These are phyloP conservation scores for Euphonia xanthogaster DNA, from an alignment of 2,797 vertebrate genomes.

Conservation along the genomic window DNA sequence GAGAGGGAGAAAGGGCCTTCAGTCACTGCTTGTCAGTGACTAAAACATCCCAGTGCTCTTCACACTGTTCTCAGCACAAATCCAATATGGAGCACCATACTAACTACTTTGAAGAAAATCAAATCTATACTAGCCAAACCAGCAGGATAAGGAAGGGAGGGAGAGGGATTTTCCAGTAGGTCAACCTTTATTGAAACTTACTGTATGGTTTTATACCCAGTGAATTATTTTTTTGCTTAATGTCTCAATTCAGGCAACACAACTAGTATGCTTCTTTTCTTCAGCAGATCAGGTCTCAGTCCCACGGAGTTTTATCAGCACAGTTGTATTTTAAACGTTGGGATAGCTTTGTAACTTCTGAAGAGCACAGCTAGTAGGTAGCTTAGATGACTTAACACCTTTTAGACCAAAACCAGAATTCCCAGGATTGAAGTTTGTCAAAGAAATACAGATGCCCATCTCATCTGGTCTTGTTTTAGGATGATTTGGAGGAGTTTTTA, in stretches of 20 bases:
- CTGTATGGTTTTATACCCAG: neutral
- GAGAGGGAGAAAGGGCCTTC: neutral
- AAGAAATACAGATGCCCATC: neutral
- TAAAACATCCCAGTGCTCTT: neutral
- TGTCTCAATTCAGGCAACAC: neutral
- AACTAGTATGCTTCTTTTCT: neutral
- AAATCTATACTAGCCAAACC: neutral
- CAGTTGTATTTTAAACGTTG: neutral
- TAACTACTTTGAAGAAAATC: neutral
- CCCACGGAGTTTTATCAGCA: fast-evolving
- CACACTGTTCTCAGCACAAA: neutral
- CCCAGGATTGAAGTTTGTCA: neutral
- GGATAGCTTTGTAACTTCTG: neutral
- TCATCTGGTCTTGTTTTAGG: neutral
- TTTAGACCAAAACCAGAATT: neutral
- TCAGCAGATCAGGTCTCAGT: neutral
- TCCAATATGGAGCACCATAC: neutral
- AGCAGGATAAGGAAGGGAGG: neutral
- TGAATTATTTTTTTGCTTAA: neutral
- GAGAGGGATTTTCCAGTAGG: neutral
- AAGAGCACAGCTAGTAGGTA: neutral
- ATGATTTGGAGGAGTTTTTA: neutral
- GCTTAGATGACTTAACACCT: neutral
- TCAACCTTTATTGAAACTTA: neutral
- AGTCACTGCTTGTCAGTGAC: neutral